Conservation (phyloP, 2,888 invertebrate genomes). For the Bhutanitis thaidina region DNA sequence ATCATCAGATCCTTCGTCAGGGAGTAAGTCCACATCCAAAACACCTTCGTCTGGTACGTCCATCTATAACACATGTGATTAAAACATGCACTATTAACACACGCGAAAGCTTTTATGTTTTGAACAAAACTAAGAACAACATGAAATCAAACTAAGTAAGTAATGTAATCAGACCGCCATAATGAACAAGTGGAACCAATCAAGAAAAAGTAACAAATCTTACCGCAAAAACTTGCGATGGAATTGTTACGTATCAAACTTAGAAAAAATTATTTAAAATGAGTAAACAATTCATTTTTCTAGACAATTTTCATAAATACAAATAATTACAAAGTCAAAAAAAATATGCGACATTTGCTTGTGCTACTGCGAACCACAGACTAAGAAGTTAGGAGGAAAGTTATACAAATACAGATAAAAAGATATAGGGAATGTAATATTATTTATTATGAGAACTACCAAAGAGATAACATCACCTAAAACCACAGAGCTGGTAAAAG, state of each 20-base stretch:
- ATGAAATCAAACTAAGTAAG: conserved; percentile 24
- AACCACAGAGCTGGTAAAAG: too few species aligned
- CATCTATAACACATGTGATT: conserved; percentile 53
- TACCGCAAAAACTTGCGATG: conserved; percentile 71
- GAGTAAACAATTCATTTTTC: conserved; percentile 31
- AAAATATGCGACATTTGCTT: conserved; percentile 56
- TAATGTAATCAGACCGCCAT: conserved; percentile 71
- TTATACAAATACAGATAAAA: too few species aligned
- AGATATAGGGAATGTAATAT: too few species aligned
- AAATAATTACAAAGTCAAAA: conserved; percentile 50
- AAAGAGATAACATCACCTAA: too few species aligned
- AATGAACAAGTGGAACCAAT: conserved; percentile 65
- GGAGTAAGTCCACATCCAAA: conserved; percentile 85
- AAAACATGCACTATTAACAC: conserved; percentile 15
- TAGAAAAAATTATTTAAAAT: conserved; percentile 48
- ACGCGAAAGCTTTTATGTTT: conserved; percentile 1
- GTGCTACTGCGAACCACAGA: conserved; percentile 47
- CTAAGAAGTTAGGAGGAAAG: too few species aligned
- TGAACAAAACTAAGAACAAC: conserved; percentile 25
- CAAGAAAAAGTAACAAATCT: conserved; percentile 56
- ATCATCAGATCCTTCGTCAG: conserved; percentile 86
- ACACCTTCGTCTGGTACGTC: conserved; percentile 73
- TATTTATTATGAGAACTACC: too few species aligned
- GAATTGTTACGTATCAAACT: conserved; percentile 52
- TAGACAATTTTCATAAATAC: conserved; percentile 25